Evolutionary conservation across 2,888 invertebrate species (phyloP), one percentile per base, ranked within the genome.

Genomic region (Drymonia ruficornis): DNA sequence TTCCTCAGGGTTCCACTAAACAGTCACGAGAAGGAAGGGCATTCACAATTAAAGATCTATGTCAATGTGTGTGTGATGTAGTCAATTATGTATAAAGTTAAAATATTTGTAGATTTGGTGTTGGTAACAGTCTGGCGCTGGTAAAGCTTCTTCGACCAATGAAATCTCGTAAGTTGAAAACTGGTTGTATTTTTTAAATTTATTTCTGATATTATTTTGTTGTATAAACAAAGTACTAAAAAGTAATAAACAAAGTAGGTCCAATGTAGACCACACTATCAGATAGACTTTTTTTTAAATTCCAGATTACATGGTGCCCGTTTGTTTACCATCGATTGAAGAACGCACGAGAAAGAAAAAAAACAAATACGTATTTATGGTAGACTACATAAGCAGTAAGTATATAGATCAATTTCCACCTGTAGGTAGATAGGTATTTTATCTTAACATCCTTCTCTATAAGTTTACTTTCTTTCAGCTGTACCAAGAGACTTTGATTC

Each of bases 381-480:
- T 90, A 9, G 91, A 91, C 61, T 91, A 91, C 42, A 76, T 88
- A 23, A 90, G 84, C 59, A 74, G 91, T 90, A 74, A 77, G 87
- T 80, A 59, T 36, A 40, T 11, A 13, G 23, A 34, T 40, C 44
- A 19, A 8, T 31, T 31, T n/a, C n/a, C n/a, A n/a, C n/a, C n/a
- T n/a, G n/a, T n/a, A n/a, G n/a, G n/a, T n/a, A n/a, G n/a, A n/a
- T n/a, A n/a, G n/a, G n/a, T n/a, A n/a, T n/a, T n/a, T n/a, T n/a
- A n/a, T n/a, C n/a, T n/a, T n/a, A n/a, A n/a, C n/a, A n/a, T n/a
- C n/a, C n/a, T n/a, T 23, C 23, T 6, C 23, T 6, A 7, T 36
- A 0, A n/a, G 5, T 36, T 36, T n/a, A 13, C n/a, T n/a, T 36
- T 36, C n/a, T 51, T 54, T 34, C 65, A 90, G 90, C 72, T 52